Evolutionary conservation across 2,888 invertebrate genomes (phyloP).

Genomic region (Trissolcus japonicus): DNA sequence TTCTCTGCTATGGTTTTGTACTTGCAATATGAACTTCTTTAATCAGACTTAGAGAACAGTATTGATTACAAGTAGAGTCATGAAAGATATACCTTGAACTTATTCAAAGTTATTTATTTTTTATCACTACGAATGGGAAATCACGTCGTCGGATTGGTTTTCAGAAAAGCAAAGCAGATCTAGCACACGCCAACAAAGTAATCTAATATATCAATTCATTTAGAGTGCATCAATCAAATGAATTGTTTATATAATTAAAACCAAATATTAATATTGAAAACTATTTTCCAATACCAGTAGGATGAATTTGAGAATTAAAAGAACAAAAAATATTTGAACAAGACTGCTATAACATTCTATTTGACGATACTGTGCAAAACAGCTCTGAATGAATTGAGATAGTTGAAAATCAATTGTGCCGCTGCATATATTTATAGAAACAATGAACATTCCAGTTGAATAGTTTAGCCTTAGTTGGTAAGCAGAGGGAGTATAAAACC

Average conservation of each 20-base stretch:
- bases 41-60: constrained; percentile 38
- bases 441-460: constrained; percentile 35
- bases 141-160: constrained; percentile 15
- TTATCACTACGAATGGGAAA: constrained; percentile 33
- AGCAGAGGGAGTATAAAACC: constrained; percentile 24
- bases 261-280: too few relatives aligned
- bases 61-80: constrained; percentile 40
- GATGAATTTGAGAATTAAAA: too few relatives aligned
- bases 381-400: constrained; percentile 13
- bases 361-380: not conserved
- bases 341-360: not conserved
- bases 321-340: not conserved
- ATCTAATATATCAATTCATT: too few relatives aligned
- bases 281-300: too few relatives aligned
- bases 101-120: constrained; percentile 44
- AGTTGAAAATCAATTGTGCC: constrained; percentile 14
- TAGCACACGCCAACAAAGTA: not conserved
- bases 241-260: too few relatives aligned
- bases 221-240: too few relatives aligned
- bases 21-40: not conserved
- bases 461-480: constrained; percentile 34
- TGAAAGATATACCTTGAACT: constrained; percentile 44
- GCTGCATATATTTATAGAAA: constrained; percentile 18
- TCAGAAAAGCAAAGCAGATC: constrained; percentile 3
- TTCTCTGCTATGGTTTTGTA: too few relatives aligned